These are phyloP conservation scores for Odontophorus gujanensis DNA, from an alignment of 2,113 vertebrate species.

Conservation along the genomic window DNA sequence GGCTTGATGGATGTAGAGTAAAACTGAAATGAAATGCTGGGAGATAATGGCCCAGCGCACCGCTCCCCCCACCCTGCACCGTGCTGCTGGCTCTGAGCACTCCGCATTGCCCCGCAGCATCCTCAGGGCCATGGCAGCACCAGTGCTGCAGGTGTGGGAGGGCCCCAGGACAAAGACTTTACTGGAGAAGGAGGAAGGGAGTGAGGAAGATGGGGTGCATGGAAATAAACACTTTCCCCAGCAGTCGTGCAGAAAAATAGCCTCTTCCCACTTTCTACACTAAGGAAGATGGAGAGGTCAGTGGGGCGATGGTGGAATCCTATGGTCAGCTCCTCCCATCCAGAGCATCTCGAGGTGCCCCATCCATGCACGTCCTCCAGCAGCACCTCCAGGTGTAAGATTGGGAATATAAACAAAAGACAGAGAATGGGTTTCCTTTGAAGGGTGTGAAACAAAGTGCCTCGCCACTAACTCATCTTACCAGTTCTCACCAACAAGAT, in stretches of 20 bases:
- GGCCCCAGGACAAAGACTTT: not conserved
- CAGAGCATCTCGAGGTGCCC: not conserved
- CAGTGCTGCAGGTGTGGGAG: accelerated
- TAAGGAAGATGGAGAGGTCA: not conserved
- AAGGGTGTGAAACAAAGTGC: constrained; percentile 53
- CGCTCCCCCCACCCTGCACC: not conserved
- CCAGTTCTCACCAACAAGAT: constrained; percentile 60
- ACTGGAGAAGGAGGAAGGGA: not conserved
- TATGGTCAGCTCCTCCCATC: not conserved
- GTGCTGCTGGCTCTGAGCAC: not conserved
- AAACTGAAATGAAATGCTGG: not conserved
- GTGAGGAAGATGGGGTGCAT: not conserved
- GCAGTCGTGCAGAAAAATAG: not conserved
- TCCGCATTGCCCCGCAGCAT: not conserved
- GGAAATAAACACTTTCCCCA: not conserved
- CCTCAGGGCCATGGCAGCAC: accelerated
- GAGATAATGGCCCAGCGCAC: not conserved
- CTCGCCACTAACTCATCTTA: constrained; percentile 66
- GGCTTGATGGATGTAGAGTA: not conserved
- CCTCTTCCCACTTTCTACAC: not conserved
- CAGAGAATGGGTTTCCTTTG: not conserved
- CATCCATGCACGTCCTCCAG: accelerated
- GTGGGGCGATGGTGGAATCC: not conserved
- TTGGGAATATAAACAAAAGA: constrained; percentile 62
- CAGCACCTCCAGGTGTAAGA: not conserved